phyloP scores from a whole-genome alignment of 2,113 vertebrate species.

The Microtus oregoni region DNA sequence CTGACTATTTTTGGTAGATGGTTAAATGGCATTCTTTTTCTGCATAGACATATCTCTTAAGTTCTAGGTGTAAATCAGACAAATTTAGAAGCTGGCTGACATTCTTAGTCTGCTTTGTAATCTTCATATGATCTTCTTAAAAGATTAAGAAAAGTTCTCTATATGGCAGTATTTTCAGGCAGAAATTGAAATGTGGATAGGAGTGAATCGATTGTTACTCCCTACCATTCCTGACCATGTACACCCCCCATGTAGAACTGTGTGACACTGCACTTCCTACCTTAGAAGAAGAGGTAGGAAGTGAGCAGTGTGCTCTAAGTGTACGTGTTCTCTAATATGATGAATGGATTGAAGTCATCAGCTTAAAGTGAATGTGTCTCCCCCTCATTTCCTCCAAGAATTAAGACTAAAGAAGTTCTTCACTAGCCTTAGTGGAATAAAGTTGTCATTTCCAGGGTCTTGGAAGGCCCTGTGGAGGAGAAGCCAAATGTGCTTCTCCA shows the following conservation, averaged over 20 bases:
- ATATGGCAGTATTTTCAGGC: neutral
- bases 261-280: neutral
- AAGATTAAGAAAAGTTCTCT: neutral
- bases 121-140: constrained; percentile 45
- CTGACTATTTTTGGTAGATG: constrained; percentile 13
- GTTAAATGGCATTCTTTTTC: constrained; percentile 36
- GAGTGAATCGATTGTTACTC: neutral
- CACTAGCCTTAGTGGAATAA: neutral
- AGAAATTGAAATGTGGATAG: neutral
- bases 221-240: neutral
- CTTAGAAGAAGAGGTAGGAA: neutral
- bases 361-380: neutral
- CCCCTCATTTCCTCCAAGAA: neutral
- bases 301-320: neutral
- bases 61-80: constrained; percentile 55
- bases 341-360: neutral
- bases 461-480: rapidly evolving
- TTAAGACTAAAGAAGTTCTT: neutral
- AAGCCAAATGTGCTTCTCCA: neutral
- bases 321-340: neutral
- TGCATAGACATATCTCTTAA: constrained; percentile 24
- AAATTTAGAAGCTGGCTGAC: constrained; percentile 59
- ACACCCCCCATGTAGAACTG: neutral
- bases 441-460: neutral
- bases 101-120: constrained; percentile 23